A percentile compares a stretch with the other conserved stretches of the same genome.
Evolutionary conservation across 2,797 vertebrate species (phyloP).

Genomic region (Sebastes kiyomatsui): DNA sequence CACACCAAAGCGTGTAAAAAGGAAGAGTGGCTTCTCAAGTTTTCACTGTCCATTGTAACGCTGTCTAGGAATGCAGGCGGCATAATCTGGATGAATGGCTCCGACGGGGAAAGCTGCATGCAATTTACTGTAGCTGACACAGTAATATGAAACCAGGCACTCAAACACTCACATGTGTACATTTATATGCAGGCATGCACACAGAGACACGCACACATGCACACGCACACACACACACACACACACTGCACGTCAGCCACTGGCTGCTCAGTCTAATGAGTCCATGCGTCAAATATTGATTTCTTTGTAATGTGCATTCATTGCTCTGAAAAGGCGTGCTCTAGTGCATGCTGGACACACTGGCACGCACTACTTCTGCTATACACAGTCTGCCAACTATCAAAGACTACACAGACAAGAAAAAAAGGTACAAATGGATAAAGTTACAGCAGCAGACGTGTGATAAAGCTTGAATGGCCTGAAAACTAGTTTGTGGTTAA

Average conservation of each 20-base stretch:
- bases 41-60: conserved; percentile 68
- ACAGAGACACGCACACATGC: not conserved
- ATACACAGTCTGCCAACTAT: not conserved
- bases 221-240: too few relatives aligned
- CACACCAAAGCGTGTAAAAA: conserved; percentile 21
- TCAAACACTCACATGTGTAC: conserved; percentile 66
- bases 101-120: conserved; percentile 69
- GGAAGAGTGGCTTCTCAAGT: conserved; percentile 61
- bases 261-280: conserved; percentile 28
- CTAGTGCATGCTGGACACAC: conserved; percentile 5
- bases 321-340: conserved; percentile 25
- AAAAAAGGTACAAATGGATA: not conserved
- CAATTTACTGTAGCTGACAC: conserved; percentile 76
- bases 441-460: conserved; percentile 3
- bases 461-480: not conserved
- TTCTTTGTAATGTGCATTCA: conserved; percentile 31
- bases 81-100: conserved; percentile 69
- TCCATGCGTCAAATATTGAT: conserved; percentile 52
- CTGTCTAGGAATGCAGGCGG: conserved; percentile 68
- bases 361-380: not conserved
- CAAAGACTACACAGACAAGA: not conserved
- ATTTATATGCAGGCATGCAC: conserved; percentile 62
- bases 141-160: conserved; percentile 73
- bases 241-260: conserved; percentile 1
- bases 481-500: not conserved